phyloP scores from a whole-genome alignment of 2,888 invertebrate genomes.

The Eilema depressum region DNA sequence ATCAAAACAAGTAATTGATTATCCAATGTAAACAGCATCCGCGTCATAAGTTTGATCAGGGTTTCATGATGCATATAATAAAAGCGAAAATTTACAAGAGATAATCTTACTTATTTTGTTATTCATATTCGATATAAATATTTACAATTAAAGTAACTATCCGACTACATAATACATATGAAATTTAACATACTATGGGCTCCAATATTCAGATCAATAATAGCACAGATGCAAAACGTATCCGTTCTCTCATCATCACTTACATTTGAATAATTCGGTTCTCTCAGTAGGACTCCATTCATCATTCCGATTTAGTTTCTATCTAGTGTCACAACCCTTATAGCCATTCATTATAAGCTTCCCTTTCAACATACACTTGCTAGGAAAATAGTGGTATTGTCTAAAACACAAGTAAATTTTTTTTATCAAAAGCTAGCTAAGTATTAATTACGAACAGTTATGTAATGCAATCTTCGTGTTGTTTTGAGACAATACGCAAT shows the following conservation, averaged over 20 bases:
- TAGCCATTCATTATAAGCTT: slow-evolving; percentile 38
- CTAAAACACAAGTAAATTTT: not conserved
- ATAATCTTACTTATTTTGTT: slow-evolving; percentile 19
- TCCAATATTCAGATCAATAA: slow-evolving; percentile 45
- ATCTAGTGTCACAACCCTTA: slow-evolving; percentile 53
- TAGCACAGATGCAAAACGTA: slow-evolving; percentile 24
- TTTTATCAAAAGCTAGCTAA: slow-evolving; percentile 9
- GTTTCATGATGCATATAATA: slow-evolving; percentile 10
- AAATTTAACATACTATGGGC: slow-evolving; percentile 26
- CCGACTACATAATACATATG: slow-evolving; percentile 15
- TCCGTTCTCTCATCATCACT: slow-evolving; percentile 20
- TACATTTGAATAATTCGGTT: slow-evolving; percentile 48
- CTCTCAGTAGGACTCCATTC: slow-evolving; percentile 22
- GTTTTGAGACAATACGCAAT: not conserved
- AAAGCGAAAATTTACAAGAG: slow-evolving; percentile 29
- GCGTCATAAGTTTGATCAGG: not conserved
- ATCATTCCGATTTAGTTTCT: slow-evolving; percentile 38
- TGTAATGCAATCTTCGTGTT: not conserved
- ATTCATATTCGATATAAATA: slow-evolving; percentile 26
- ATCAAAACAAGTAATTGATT: slow-evolving; percentile 50
- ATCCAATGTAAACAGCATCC: slow-evolving; percentile 36
- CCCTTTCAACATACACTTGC: not conserved
- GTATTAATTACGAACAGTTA: not conserved
- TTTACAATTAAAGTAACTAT: slow-evolving; percentile 30
- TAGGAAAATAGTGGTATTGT: not conserved